phyloP scores from a whole-genome alignment of 2,797 vertebrate genomes.

The Enteromius afrohamiltoni region DNA sequence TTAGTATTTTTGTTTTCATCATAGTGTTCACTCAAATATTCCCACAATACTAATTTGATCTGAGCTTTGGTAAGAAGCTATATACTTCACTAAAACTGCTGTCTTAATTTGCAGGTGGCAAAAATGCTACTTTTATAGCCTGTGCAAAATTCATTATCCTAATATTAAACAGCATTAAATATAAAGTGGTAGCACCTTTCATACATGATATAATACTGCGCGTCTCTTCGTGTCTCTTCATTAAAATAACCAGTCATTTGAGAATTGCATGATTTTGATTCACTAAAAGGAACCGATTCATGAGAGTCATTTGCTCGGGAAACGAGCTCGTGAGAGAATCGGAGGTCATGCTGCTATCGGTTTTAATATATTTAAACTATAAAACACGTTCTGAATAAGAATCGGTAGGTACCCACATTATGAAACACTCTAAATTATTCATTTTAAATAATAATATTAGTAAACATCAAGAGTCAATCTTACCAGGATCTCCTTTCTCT shows the following conservation, averaged over 20 bases:
- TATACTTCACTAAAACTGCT: background rate
- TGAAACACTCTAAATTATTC: background rate
- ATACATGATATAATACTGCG: background rate
- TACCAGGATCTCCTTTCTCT: constrained; percentile 82
- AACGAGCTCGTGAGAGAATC: background rate
- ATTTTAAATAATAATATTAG: background rate
- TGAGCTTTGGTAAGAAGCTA: background rate
- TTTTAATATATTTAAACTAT: background rate
- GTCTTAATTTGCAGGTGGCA: background rate
- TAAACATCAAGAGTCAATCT: constrained; percentile 20
- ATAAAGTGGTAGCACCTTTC: background rate
- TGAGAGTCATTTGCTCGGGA: background rate
- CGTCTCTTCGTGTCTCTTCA: background rate
- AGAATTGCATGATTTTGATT: background rate
- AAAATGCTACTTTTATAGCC: background rate
- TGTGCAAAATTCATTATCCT: too few species aligned
- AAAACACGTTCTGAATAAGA: background rate
- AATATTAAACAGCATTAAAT: background rate
- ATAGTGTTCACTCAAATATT: background rate
- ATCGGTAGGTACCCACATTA: background rate
- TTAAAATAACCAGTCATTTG: background rate
- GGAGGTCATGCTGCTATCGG: background rate
- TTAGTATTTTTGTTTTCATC: background rate
- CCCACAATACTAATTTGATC: background rate
- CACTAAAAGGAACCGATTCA: background rate